Percentiles rank a stretch among this genome's conserved stretches.
These are phyloP conservation scores for Parasteatoda lunata DNA, from an alignment of 2,888 invertebrate species.

Conservation along the genomic window DNA sequence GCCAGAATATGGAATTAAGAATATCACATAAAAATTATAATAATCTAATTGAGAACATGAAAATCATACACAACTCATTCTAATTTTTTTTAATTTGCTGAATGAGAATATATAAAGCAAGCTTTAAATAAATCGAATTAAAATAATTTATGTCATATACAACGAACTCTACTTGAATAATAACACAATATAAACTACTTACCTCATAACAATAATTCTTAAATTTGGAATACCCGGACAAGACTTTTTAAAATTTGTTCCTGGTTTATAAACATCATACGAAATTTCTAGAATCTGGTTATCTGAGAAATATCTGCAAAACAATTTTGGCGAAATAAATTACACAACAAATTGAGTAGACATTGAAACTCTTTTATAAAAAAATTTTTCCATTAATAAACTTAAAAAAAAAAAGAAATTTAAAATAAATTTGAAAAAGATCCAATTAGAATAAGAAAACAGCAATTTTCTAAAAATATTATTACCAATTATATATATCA, in stretches of 20 bases:
- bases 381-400: not conserved
- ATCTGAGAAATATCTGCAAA: constrained; percentile 19
- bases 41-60: too few species aligned
- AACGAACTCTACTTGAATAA: not conserved
- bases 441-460: not conserved
- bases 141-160: not conserved
- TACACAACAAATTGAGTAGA: not conserved
- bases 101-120: not conserved
- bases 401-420: not conserved
- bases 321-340: not conserved
- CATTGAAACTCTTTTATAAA: not conserved
- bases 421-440: too few species aligned
- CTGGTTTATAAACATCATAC: constrained; percentile 60
- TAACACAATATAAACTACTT: not conserved
- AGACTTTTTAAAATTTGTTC: constrained; percentile 33
- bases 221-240: constrained; percentile 42
- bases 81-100: not conserved
- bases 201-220: constrained; percentile 51
- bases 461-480: too few species aligned
- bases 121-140: not conserved
- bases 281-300: constrained; percentile 22
- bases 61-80: too few species aligned
- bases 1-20: too few species aligned
- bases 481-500: too few species aligned
- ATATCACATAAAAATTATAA: too few species aligned